Percentiles rank a stretch among this genome's conserved stretches.
phyloP scores from a whole-genome alignment of 1,140 invertebrate genomes.

The Cyrtorhinus lividipennis region DNA sequence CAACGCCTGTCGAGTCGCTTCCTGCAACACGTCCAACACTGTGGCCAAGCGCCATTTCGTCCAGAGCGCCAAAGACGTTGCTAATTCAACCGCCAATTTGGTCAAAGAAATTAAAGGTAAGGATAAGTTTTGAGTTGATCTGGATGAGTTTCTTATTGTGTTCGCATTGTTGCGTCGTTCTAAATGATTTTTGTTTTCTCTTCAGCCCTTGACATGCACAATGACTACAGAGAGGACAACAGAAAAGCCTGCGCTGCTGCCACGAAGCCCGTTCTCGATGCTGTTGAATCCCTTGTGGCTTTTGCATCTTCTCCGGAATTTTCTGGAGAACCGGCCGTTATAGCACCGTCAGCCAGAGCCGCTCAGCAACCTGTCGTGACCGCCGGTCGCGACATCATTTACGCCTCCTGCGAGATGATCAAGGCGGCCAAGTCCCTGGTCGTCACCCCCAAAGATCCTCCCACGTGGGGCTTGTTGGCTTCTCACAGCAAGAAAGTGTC shows the following conservation, averaged over 20 bases:
- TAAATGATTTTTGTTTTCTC: slow-evolving; percentile 13
- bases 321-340: slow-evolving; percentile 76
- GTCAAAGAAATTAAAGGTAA: slow-evolving; percentile 82
- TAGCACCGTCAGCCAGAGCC: slow-evolving; percentile 57
- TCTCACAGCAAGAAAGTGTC: slow-evolving; percentile 88
- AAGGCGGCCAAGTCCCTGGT: slow-evolving; percentile 78
- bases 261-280: slow-evolving; percentile 72
- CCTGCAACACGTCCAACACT: slow-evolving; percentile 80
- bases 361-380: slow-evolving; percentile 77
- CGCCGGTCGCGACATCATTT: slow-evolving; percentile 62
- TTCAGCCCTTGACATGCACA: slow-evolving; percentile 47
- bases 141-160: slow-evolving; percentile 12
- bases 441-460: slow-evolving; percentile 75
- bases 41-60: slow-evolving; percentile 94
- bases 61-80: slow-evolving; percentile 92
- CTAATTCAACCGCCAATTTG: slow-evolving; percentile 84
- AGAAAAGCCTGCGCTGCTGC: slow-evolving; percentile 60
- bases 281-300: slow-evolving; percentile 80
- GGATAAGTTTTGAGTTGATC: neutral
- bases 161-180: slow-evolving; percentile 12
- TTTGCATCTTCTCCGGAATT: slow-evolving; percentile 92
- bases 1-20: slow-evolving; percentile 84
- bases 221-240: slow-evolving; percentile 60
- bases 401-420: slow-evolving; percentile 76
- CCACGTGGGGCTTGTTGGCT: slow-evolving; percentile 85